Evolutionary conservation across 2,797 vertebrate genomes (phyloP).

Genomic region (Artibeus lituratus): DNA sequence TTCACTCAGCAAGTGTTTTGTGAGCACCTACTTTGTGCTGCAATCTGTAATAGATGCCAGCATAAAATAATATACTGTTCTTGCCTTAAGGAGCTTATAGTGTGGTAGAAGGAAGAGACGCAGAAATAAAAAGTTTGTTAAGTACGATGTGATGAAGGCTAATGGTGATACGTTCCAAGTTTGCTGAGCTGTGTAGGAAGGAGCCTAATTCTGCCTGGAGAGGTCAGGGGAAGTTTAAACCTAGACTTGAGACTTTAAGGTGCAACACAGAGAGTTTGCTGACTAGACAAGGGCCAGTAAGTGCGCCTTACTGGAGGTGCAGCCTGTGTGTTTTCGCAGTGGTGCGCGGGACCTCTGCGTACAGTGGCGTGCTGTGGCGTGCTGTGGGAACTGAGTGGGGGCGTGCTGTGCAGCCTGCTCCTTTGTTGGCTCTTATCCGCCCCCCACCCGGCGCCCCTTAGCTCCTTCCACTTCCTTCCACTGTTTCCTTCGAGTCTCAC

Average conservation of each 20-base stretch:
- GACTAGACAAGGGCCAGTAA: background rate
- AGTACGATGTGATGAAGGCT: background rate
- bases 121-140: background rate
- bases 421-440: background rate
- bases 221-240: background rate
- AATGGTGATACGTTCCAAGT: background rate
- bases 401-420: background rate
- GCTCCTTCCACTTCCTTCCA: background rate
- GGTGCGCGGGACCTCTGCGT: background rate
- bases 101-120: background rate
- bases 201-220: background rate
- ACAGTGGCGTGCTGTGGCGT: background rate
- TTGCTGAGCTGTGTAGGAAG: background rate
- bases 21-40: background rate
- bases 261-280: background rate
- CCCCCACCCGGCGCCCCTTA: background rate
- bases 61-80: background rate
- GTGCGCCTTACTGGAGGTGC: background rate
- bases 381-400: background rate
- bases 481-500: background rate
- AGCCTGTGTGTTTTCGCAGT: background rate
- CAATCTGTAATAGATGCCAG: background rate
- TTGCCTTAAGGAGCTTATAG: background rate
- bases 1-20: slow-evolving; percentile 17
- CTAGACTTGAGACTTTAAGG: background rate